Evolutionary conservation across 1,140 invertebrate genomes (phyloP).

Genomic region (Heliconius hermathena): DNA sequence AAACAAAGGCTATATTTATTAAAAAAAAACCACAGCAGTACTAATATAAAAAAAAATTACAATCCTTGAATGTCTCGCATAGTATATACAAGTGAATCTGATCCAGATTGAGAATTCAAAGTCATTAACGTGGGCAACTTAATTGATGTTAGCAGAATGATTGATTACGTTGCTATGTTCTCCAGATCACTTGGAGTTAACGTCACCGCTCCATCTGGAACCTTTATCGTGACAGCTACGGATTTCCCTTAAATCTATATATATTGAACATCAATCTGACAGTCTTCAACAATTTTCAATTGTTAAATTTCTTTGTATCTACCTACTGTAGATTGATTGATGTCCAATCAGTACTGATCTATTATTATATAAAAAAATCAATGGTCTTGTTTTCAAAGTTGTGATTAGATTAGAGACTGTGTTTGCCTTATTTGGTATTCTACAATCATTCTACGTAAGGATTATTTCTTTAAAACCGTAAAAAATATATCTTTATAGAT

Average conservation of each 20-base stretch:
- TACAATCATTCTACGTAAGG: too few relatives aligned
- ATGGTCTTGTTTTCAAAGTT: too few relatives aligned
- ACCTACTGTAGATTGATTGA: too few relatives aligned
- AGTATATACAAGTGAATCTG: background rate
- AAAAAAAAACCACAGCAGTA: background rate
- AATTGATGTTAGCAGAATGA: conserved; percentile 58
- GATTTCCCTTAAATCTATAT: background rate
- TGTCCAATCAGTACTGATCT: too few relatives aligned
- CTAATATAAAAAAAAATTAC: background rate
- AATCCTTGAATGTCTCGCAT: background rate
- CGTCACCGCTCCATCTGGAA: conserved; percentile 10
- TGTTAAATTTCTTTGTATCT: too few relatives aligned
- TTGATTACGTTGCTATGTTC: conserved; percentile 44
- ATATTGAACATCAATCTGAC: too few relatives aligned
- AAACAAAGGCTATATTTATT: background rate
- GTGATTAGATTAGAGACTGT: too few relatives aligned
- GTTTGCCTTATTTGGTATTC: too few relatives aligned
- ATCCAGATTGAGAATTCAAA: conserved; percentile 4
- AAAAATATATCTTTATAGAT: too few relatives aligned
- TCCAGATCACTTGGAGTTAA: conserved; percentile 30
- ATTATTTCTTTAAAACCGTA: too few relatives aligned
- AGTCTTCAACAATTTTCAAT: too few relatives aligned
- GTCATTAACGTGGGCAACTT: conserved; percentile 34
- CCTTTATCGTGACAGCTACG: background rate
- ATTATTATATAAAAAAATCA: too few relatives aligned